Evolutionary conservation across 1,140 invertebrate species (phyloP), one percentile per base, ranked within the genome.

Genomic region (Temnothorax longispinosus): DNA sequence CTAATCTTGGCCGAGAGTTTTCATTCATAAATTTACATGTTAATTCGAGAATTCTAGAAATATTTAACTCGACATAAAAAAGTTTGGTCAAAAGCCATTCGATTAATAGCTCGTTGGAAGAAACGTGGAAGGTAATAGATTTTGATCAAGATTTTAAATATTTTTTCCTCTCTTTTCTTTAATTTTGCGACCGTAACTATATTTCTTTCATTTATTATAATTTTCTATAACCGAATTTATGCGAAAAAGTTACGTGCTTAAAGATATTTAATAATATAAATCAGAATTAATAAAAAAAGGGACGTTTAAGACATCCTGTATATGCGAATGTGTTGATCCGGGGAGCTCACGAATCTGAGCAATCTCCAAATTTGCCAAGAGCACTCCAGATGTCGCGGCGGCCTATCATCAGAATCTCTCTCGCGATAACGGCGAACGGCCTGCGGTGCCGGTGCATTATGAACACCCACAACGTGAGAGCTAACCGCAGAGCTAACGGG

Each of bases 401-500:
- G 35, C 52, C 69, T 58, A 75, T 84, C 80, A 75, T 75, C 69
- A 44, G 50, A 75, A 84, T 84, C 69, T 75, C 80, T 75, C 71
- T 21, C 56, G 80, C 41, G 80, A 84, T 84, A 84, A 75, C 67
- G 52, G 80, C 67, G 52, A 72, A 72, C 41, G 80, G 18, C 67
- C 80, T 44, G 27, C 71, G 41, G 41, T 44, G 50, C 38, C 50
- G 65, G 50, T 84, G 54, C 69, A 74, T 84, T 84, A 84, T 84
- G 80, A 84, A 84, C 80, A 84, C 69, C 80, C 80, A 84, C 80
- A 84, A 84, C 32, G 80, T 84, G 67, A 84, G 69, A 60, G 67
- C 27, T 74, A 74, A 84, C 54, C 67, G 80, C 54, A 75, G 80
- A 84, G 69, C 54, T 84, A 84, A 84, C 80, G 69, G 80, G 80